A percentile compares a stretch with the other conserved stretches of the same genome.
Conservation (phyloP, 2,113 vertebrate species). For the Oreamnos americanus region DNA sequence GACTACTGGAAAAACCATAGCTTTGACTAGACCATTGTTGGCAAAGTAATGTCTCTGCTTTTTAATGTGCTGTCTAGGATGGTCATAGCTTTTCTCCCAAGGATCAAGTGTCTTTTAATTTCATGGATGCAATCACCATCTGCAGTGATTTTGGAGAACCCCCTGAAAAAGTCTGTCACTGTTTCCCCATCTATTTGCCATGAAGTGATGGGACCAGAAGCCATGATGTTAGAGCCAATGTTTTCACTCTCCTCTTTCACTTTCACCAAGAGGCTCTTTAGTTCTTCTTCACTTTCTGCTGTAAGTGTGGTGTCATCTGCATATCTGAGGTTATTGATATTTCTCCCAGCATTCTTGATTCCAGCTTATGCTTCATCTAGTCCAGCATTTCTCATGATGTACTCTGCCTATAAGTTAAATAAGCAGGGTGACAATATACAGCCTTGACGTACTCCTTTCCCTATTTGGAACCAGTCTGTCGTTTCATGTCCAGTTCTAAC, state of each 20-base stretch:
- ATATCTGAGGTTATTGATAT: not conserved
- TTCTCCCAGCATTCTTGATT: not conserved
- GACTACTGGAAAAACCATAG: not conserved
- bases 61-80: not conserved
- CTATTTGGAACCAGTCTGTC: not conserved
- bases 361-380: not conserved
- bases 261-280: not conserved
- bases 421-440: not conserved
- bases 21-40: not conserved
- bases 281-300: not conserved
- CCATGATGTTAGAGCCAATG: not conserved
- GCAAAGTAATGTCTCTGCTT: not conserved
- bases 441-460: not conserved
- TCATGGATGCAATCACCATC: not conserved
- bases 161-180: not conserved
- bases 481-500: not conserved
- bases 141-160: not conserved
- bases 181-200: not conserved
- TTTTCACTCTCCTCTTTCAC: not conserved
- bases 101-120: not conserved
- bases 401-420: not conserved
- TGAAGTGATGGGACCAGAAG: not conserved
- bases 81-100: not conserved
- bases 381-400: not conserved
- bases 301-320: not conserved